Evolutionary conservation across 2,888 invertebrate genomes (phyloP).

Genomic region (Sipha maydis): DNA sequence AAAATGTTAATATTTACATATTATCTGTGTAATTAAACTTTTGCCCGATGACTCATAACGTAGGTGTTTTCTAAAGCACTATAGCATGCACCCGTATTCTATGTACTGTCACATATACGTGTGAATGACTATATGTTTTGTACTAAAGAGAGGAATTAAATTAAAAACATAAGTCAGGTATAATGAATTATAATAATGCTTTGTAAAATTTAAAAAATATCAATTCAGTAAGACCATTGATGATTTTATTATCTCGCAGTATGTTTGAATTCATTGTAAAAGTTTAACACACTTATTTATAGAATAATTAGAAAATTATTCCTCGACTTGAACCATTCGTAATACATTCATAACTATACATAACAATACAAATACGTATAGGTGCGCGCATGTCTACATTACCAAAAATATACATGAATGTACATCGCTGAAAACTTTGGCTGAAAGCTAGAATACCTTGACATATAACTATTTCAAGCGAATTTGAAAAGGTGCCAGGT

Average conservation of each 20-base stretch:
- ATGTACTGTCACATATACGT: neutral
- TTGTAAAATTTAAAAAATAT: neutral
- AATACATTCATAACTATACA: neutral
- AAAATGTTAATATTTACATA: conserved; percentile 4
- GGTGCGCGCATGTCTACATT: neutral
- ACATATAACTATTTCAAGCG: conserved; percentile 53
- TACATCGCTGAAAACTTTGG: neutral
- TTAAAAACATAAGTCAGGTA: neutral
- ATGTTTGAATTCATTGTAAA: no score
- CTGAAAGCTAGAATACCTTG: conserved; percentile 26
- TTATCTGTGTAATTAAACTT: neutral
- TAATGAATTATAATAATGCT: neutral
- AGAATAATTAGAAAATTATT: neutral
- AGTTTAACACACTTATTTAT: neutral
- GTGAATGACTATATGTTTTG: neutral
- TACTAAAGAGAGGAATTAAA: neutral
- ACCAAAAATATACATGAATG: neutral
- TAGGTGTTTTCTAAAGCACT: neutral
- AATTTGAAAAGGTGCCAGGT: conserved; percentile 47
- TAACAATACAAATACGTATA: neutral
- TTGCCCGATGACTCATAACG: neutral
- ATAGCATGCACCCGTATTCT: neutral
- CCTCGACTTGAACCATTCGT: neutral
- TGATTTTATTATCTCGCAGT: no score
- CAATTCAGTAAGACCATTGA: no score